These are phyloP conservation scores for Agelastica alni DNA, from an alignment of 2,888 invertebrate genomes.

Conservation along the genomic window DNA sequence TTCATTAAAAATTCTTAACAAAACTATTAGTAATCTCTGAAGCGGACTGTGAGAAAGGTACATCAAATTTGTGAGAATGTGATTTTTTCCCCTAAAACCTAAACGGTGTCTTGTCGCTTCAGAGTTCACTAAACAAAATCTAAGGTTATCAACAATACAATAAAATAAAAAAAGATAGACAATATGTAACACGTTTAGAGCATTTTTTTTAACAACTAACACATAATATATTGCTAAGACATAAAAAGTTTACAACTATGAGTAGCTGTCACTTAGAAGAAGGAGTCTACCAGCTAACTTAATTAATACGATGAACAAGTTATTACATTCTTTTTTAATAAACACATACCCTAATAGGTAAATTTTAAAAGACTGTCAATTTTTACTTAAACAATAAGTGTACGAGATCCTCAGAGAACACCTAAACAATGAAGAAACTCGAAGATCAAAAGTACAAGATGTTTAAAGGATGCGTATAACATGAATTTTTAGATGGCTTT, in stretches of 20 bases:
- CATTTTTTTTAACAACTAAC: conserved; percentile 48
- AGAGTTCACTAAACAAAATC: conserved; percentile 20
- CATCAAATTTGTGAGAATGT: conserved; percentile 21
- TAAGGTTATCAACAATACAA: conserved; percentile 32
- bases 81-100: conserved; percentile 23
- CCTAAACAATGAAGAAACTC: too few relatives aligned
- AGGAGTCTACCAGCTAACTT: too few relatives aligned
- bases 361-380: too few relatives aligned
- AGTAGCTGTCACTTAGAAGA: conserved; percentile 13
- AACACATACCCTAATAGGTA: too few relatives aligned
- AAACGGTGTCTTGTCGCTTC: conserved; percentile 21
- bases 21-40: conserved; percentile 22
- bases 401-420: too few relatives aligned
- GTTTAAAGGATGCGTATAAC: too few relatives aligned
- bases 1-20: not conserved
- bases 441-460: too few relatives aligned
- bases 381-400: too few relatives aligned
- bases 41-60: not conserved
- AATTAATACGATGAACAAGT: too few relatives aligned
- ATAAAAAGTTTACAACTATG: conserved; percentile 47
- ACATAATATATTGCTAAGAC: conserved; percentile 53
- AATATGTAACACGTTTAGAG: conserved; percentile 43
- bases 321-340: too few relatives aligned
- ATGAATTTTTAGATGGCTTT: too few relatives aligned
- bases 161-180: conserved; percentile 38